Evolutionary conservation across 2,797 vertebrate species (phyloP), one percentile per base, ranked within the genome.

Genomic region (Threskiornis aethiopicus): DNA sequence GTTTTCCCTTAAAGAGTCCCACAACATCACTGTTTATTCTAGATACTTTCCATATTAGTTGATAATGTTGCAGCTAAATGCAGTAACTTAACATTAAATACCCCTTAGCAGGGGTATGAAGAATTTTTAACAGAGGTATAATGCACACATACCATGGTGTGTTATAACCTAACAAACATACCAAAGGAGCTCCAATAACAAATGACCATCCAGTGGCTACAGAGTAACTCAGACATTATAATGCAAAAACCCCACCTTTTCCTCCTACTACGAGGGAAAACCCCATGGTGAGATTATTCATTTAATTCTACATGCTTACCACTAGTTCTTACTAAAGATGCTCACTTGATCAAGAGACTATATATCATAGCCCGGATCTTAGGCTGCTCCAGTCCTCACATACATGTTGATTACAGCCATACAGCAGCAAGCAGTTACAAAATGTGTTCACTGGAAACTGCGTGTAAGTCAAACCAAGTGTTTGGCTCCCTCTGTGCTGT

Each of bases 131-230:
- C 10, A 66, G 37, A 69, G 14, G 9, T 64, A 6, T 52, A 90
- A 78, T 0, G 2, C 16, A 67, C 24, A 16, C 4, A 31, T 31
- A 35, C 16, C 4, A 16, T 0, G 2, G 19, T 21, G 41, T 57
- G 17, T 44, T 57, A 65, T 1, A 44, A 20, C 33, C 29, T 37
- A 87, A 42, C 20, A 33, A 89, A 61, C 18, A 21, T 5, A 58
- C 20, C 39, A 87, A 79, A 84, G 16, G n/a, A 66, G 2, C 11
- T 92, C 20, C 37, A 51, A 61, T 18, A 78, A 28, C 18, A 18
- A 44, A 52, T 10, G 42, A 39, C 25, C 22, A 25, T 29, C 29
- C 54, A 69, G 31, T 14, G 47, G 21, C 14, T 4, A 1, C 8
- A 14, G 15, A 70, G 29, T 49, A 66, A 78, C 14, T n/a, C 44